A percentile compares a stretch with the other conserved stretches of the same genome.
Conservation (phyloP, 1,140 invertebrate genomes). For the Mycetomoellerius zeteki region DNA sequence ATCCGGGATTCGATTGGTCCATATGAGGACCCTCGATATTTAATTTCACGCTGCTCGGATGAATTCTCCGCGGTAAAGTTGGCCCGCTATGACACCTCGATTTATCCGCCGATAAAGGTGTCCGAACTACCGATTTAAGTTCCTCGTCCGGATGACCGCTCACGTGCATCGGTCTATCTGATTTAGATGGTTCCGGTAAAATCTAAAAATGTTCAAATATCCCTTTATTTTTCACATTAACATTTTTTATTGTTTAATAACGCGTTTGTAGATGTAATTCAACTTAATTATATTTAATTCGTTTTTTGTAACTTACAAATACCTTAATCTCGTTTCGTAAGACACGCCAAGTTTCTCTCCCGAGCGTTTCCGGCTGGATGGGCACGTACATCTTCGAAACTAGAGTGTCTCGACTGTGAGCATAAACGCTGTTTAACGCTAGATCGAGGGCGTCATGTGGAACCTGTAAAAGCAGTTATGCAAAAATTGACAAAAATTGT, state of each 20-base stretch:
- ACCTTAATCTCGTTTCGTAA: constrained; percentile 85
- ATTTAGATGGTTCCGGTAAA: constrained; percentile 34
- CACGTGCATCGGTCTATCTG: constrained; percentile 38
- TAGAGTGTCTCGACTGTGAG: constrained; percentile 79
- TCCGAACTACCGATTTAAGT: constrained; percentile 27
- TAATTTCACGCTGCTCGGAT: constrained; percentile 85
- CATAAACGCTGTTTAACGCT: constrained; percentile 80
- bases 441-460: constrained; percentile 83
- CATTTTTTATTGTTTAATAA: background rate
- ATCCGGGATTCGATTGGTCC: constrained; percentile 86
- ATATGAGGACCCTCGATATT: constrained; percentile 85
- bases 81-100: constrained; percentile 68
- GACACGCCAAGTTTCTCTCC: constrained; percentile 82
- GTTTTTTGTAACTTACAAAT: too few relatives aligned
- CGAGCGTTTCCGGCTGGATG: constrained; percentile 83
- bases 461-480: constrained; percentile 70
- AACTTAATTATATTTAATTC: too few relatives aligned
- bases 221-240: background rate
- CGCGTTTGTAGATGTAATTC: background rate
- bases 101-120: constrained; percentile 16
- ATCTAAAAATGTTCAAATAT: constrained; percentile 15
- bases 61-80: constrained; percentile 77
- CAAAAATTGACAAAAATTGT: background rate
- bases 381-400: constrained; percentile 79
- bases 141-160: constrained; percentile 44